Percentiles rank a stretch among this genome's conserved stretches.
Evolutionary conservation across 2,113 vertebrate species (phyloP).

Genomic region (Cryptomyrus ogoouensis): DNA sequence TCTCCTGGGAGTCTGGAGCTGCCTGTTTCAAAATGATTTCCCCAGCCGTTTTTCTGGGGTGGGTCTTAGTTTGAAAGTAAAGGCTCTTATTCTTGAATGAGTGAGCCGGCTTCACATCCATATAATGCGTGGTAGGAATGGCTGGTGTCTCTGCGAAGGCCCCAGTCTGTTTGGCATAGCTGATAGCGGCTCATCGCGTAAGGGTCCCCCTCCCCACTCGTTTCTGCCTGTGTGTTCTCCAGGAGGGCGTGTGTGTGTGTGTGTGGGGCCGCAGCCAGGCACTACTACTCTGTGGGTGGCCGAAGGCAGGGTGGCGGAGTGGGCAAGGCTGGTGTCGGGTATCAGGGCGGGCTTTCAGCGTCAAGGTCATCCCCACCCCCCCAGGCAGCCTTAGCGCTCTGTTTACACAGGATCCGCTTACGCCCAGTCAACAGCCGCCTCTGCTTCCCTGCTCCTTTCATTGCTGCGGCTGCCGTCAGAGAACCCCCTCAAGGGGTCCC

Average conservation of each 20-base stretch:
- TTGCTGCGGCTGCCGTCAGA: not conserved
- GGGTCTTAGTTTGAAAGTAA: not conserved
- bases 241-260: not conserved
- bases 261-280: not conserved
- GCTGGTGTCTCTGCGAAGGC: not conserved
- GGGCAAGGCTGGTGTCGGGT: constrained; percentile 15
- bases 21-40: not conserved
- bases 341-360: constrained; percentile 20
- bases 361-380: constrained; percentile 1
- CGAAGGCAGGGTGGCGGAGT: constrained; percentile 22
- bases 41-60: not conserved
- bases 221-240: constrained; percentile 14
- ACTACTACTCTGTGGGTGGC: constrained; percentile 28
- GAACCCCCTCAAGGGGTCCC: not conserved
- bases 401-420: constrained; percentile 41
- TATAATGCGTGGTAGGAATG: not conserved
- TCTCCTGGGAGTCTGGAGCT: not conserved
- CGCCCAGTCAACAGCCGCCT: constrained; percentile 32
- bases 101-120: not conserved
- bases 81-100: not conserved
- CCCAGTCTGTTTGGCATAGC: not conserved
- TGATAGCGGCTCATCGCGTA: not conserved
- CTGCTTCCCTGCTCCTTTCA: constrained; percentile 32
- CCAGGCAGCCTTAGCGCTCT: constrained; percentile 8
- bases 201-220: not conserved